Base-by-base conservation (phyloP, 1,140 invertebrate species). In the Cydia fagiglandana region DNA sequence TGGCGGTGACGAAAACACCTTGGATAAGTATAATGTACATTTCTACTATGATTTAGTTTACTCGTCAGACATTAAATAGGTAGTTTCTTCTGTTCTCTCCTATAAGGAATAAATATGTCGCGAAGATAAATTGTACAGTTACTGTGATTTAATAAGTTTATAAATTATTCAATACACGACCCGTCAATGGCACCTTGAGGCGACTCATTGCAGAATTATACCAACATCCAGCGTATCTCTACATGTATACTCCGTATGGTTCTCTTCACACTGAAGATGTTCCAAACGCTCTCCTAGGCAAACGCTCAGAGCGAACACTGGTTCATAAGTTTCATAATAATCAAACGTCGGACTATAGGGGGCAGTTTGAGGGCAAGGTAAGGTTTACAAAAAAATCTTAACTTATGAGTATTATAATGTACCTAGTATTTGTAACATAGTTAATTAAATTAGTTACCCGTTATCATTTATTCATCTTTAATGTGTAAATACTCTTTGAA, bases 101-200 rank as follows among this genome's bases (percentile, higher is more conserved):
- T 30, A 64, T 28, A 64, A 68, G 64, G 13, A 68, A 5, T 15
- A 9, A 68, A 15, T 41, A 41, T 68, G 64, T 17, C 17, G 64
- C 56, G 24, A n/a, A 68, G 64, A 68, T 68, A 68, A 68, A 68
- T 34, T 34, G 24, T 34, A 68, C 64, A 34, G 64, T 68, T 34
- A 34, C 30, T 15, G 28, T 68, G 64, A 68, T 68, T 68, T 68
- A 68, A 68, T 30, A 68, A 34, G 30, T 68, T 34, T 34, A 68
- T 68, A 68, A 13, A 68, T 68, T 68, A 68, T 68, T 68, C 64
- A 68, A 68, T 68, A 68, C 64, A 34, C 28, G 24, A 2, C 61
- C 30, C 64, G 64, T 38, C 28, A 15, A 15, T 34, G 13, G 64
- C 64, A 38, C 64, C 64, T 68, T 68, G 30, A 30, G 7, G 28